These are phyloP conservation scores for Leuciscus idus DNA, from an alignment of 2,113 vertebrate species.

Conservation along the genomic window DNA sequence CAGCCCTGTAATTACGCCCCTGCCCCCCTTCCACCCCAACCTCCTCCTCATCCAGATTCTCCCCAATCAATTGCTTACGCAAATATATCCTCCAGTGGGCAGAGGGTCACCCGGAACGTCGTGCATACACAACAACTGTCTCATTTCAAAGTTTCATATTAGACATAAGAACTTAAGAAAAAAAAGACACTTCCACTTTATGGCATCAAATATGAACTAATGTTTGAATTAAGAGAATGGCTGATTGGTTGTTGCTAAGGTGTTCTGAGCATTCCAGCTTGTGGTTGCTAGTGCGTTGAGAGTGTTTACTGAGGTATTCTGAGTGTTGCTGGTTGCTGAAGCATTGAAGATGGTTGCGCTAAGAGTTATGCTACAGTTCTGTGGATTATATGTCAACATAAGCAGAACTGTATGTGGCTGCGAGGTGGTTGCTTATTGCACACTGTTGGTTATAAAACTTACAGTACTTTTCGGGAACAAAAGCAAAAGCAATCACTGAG, in stretches of 20 bases:
- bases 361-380: no score
- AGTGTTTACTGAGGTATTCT: no score
- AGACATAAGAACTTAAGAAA: slow-evolving; percentile 4
- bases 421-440: background rate
- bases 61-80: slow-evolving; percentile 75
- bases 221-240: background rate
- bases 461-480: no score
- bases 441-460: no score
- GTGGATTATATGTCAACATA: no score
- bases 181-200: background rate
- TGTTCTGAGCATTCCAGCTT: background rate
- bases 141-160: slow-evolving; percentile 41
- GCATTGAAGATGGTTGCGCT: no score
- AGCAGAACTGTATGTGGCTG: background rate
- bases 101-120: slow-evolving; percentile 56
- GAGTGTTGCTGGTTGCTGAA: no score
- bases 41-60: slow-evolving; percentile 73
- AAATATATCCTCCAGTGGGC: slow-evolving; percentile 75
- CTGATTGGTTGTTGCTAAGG: background rate
- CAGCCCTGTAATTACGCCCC: slow-evolving; percentile 74
- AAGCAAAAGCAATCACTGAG: background rate
- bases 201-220: background rate
- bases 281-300: no score
- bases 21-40: slow-evolving; percentile 57
- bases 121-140: slow-evolving; percentile 58